Percentiles rank a stretch among this genome's conserved stretches.
Evolutionary conservation across 1,140 invertebrate species (phyloP).

Genomic region (Drosophila bocqueti): DNA sequence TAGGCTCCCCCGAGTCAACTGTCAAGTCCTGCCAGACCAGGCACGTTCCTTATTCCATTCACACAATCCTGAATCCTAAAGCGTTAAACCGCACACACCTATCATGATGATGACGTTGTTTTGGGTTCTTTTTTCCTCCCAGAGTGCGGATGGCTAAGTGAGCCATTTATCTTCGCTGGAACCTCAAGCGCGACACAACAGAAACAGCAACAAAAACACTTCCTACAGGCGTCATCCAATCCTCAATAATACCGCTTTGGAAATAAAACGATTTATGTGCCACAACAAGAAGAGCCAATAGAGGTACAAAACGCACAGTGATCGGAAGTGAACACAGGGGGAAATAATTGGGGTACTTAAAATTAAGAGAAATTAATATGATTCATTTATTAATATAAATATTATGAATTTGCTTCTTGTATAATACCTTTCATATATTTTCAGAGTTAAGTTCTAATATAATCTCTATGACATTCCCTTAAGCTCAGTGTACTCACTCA

Average conservation of each 20-base stretch:
- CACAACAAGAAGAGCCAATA: conserved; percentile 48
- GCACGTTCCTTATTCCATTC: conserved; percentile 60
- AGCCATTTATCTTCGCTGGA: conserved; percentile 84
- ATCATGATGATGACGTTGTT: conserved; percentile 53
- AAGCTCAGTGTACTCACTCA: conserved; percentile 24
- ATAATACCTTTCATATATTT: not conserved
- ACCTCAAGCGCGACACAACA: conserved; percentile 81
- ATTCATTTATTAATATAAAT: too few species aligned
- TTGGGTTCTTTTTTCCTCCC: conserved; percentile 32
- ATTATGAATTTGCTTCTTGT: too few species aligned
- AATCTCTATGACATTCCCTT: not conserved
- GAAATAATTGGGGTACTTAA: not conserved
- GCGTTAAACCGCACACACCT: conserved; percentile 83
- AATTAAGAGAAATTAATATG: too few species aligned
- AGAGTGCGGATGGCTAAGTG: conserved; percentile 70
- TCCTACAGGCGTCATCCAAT: conserved; percentile 82
- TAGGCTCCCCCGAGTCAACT: conserved; percentile 56
- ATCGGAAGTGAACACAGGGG: not conserved
- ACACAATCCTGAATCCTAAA: conserved; percentile 50
- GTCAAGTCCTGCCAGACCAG: conserved; percentile 38
- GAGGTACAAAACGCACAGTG: not conserved
- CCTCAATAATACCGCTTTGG: conserved; percentile 70
- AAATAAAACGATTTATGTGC: conserved; percentile 84
- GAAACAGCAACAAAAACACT: conserved; percentile 56
- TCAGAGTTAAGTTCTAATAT: too few species aligned